Percentiles rank a stretch among this genome's conserved stretches.
Evolutionary conservation across 2,113 vertebrate species (phyloP).

Genomic region (Turdus rufiventris): DNA sequence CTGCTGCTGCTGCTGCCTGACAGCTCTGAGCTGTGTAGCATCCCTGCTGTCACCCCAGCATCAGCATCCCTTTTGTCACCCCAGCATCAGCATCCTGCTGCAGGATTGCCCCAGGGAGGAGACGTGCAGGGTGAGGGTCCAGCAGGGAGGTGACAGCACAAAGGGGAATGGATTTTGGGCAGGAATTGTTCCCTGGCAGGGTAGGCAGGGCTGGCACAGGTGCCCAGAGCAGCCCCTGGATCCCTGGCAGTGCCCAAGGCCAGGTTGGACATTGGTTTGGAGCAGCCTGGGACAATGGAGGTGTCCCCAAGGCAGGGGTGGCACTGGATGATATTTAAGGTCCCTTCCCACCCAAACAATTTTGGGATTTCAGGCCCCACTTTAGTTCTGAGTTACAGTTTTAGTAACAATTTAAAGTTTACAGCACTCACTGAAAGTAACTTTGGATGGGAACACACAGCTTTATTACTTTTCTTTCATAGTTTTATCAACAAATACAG

Average conservation of each 20-base stretch:
- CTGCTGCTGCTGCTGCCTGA: background rate
- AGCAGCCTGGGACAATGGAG: accelerated
- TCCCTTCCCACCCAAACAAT: background rate
- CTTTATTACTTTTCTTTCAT: background rate
- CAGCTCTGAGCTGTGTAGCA: background rate
- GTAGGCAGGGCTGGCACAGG: background rate
- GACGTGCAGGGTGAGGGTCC: background rate
- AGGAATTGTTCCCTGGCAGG: accelerated
- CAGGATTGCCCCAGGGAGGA: background rate
- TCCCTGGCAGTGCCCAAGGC: background rate
- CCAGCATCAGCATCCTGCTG: accelerated
- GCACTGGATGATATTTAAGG: accelerated
- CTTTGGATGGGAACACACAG: background rate
- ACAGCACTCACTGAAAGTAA: background rate
- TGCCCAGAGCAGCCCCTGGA: background rate
- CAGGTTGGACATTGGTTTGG: background rate
- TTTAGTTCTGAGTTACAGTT: background rate
- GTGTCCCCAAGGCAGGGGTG: background rate
- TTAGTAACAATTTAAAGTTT: background rate
- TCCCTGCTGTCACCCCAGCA: background rate
- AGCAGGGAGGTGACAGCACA: background rate
- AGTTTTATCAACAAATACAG: background rate
- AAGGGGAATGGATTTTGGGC: background rate
- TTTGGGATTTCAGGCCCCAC: background rate
- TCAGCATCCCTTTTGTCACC: background rate